Evolutionary conservation across 2,113 vertebrate species (phyloP).

Genomic region (Zapornia atra): DNA sequence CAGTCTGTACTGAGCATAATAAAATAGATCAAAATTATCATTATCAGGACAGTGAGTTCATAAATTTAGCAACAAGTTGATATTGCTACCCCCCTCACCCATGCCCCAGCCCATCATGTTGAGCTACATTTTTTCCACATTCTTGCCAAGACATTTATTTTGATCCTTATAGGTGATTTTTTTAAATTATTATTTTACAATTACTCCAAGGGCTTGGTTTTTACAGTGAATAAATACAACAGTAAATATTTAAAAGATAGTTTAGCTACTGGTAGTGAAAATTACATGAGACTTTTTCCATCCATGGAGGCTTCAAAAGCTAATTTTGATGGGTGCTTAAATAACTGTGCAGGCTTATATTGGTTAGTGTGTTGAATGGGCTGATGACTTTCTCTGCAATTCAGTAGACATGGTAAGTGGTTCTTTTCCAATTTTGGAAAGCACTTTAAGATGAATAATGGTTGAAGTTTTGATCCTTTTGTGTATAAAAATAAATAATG

Average conservation of each 20-base stretch:
- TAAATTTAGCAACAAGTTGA: neutral
- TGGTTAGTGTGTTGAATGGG: neutral
- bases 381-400: neutral
- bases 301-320: neutral
- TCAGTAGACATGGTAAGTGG: neutral
- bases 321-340: neutral
- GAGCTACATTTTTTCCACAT: too few species aligned
- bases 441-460: neutral
- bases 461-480: neutral
- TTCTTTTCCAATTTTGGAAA: neutral
- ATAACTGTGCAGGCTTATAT: neutral
- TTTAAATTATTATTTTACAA: neutral
- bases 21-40: neutral
- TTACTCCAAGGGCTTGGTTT: neutral
- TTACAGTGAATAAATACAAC: neutral
- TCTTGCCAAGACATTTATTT: neutral
- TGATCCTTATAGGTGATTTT: neutral
- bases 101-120: neutral
- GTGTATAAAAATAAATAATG: neutral
- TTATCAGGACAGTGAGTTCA: neutral
- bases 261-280: neutral
- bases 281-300: neutral
- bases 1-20: neutral
- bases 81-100: neutral
- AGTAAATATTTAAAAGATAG: neutral